Base-by-base conservation (phyloP, 2,888 invertebrate genomes). In the Aproaerema taeniolella region DNA sequence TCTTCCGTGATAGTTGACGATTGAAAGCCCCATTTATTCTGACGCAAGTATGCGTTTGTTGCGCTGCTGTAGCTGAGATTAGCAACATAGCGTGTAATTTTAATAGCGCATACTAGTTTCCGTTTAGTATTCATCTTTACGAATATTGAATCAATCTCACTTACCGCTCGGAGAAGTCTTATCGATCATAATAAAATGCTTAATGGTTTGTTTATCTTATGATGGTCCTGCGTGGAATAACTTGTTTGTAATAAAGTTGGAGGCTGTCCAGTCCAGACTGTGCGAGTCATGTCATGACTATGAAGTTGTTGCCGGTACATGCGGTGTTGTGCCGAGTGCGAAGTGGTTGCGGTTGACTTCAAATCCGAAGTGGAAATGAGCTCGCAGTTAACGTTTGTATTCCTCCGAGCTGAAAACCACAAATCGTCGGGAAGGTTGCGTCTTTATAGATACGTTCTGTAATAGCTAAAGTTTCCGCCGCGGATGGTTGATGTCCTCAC, bases 351-450 rank as follows among this genome's bases (percentile, higher is more conserved):
- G 77, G 77, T 79, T 71, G 55, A 48, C 58, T 63, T 67, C 61
- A 69, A 76, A 77, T 73, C 65, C 57, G 49, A 69, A 63, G 69
- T 78, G 77, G 74, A 77, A 79, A 78, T 77, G 76, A 72, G 71
- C 61, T 57, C 38, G 62, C 69, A 64, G 64, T 75, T 71, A 74
- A 57, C 62, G 60, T 68, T 61, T 60, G 61, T 64, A 59, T 61
- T 58, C 61, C 66, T 63, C 58, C 57, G 55, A 62, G 59, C 56
- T 56, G 52, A 52, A n/a, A 63, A 81, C 83, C 80, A 66, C 82
- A 81, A 80, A 77, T 66, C 62, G 71, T 55, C 52, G 53, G 65
- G 67, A 61, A 61, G 60, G 56, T 50, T 46, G 47, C 51, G 61
- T 54, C 65, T 69, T 63, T 71, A 67, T 61, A 59, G 58, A 51